Conservation (phyloP, 1,140 invertebrate genomes). For the Samia ricini region DNA sequence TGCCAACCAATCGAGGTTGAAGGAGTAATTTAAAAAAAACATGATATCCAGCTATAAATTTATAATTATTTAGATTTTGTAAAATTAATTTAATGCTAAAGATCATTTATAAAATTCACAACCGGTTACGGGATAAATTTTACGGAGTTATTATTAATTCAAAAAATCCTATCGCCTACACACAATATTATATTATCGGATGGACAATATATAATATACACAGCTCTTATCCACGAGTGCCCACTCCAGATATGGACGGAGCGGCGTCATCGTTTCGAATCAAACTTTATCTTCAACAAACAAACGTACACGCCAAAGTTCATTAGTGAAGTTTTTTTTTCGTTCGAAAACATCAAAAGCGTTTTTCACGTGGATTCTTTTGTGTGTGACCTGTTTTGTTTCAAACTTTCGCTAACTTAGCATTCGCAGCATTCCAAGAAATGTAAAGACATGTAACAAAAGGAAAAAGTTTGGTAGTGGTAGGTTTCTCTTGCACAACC, state of each 20-base stretch:
- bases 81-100: no score
- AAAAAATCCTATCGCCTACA: neutral
- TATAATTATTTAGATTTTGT: no score
- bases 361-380: neutral
- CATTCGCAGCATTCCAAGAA: no score
- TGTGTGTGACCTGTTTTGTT: neutral
- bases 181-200: neutral
- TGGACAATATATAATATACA: neutral
- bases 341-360: neutral
- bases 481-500: no score
- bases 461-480: no score
- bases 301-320: neutral
- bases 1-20: no score
- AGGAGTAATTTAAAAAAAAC: no score
- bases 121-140: no score
- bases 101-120: no score
- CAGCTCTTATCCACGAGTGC: neutral
- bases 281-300: slow-evolving; percentile 7
- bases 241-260: neutral
- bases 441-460: neutral
- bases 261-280: slow-evolving; percentile 1
- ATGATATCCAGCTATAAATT: no score
- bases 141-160: no score
- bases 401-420: neutral
- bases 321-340: neutral